A percentile compares a stretch with the other conserved stretches of the same genome.
Conservation (phyloP, 2,797 vertebrate genomes). For the Etheostoma nigrum region DNA sequence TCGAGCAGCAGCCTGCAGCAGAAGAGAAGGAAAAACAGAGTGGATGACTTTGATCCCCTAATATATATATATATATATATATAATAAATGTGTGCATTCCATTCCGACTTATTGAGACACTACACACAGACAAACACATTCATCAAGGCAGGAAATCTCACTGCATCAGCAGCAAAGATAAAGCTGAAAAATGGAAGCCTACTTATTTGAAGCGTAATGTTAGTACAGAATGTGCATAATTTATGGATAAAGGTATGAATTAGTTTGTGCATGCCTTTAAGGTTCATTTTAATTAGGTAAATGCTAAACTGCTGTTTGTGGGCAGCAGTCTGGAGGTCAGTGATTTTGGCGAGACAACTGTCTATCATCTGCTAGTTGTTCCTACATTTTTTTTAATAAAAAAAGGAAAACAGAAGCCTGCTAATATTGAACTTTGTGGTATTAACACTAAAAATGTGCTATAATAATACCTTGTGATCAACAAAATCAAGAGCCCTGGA, state of each 20-base stretch:
- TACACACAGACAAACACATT: background rate
- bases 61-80: no score
- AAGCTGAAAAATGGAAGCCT: background rate
- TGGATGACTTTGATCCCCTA: background rate
- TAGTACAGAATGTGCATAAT: background rate
- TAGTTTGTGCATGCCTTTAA: background rate
- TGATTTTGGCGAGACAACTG: background rate
- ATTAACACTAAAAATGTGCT: no score
- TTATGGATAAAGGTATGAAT: no score
- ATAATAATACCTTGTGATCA: no score
- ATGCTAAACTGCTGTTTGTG: no score
- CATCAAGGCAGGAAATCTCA: background rate
- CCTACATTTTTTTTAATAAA: no score
- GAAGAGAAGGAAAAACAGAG: background rate
- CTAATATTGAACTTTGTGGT: no score
- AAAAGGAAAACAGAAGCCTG: no score
- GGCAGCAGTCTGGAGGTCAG: no score
- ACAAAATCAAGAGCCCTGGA: no score
- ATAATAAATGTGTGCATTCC: no score
- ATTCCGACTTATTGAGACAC: background rate
- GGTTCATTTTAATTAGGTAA: background rate
- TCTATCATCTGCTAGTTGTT: no score
- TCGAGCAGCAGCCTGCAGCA: conserved; percentile 90
- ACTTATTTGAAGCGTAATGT: background rate
- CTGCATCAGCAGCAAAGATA: background rate